Percentiles rank a stretch among this genome's conserved stretches.
These are phyloP conservation scores for Trichonephila inaurata DNA, from an alignment of 1,140 invertebrate genomes.

Conservation along the genomic window DNA sequence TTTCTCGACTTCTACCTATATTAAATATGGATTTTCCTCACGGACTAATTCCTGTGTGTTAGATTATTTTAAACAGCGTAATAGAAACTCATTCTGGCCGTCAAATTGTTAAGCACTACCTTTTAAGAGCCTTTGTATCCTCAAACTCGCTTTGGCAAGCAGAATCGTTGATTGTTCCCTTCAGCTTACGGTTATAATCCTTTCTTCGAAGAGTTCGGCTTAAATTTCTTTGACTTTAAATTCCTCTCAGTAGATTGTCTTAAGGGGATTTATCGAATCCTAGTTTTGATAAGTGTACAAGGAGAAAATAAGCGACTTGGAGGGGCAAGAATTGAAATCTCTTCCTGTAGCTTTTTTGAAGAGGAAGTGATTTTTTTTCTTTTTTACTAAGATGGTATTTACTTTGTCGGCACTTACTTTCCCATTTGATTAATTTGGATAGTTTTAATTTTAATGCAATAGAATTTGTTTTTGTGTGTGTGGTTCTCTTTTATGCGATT, in stretches of 20 bases:
- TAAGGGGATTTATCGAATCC: background rate
- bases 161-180: background rate
- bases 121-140: background rate
- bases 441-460: too few species aligned
- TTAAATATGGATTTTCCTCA: too few species aligned
- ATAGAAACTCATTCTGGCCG: background rate
- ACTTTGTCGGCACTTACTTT: background rate
- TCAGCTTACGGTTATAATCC: slow-evolving; percentile 6
- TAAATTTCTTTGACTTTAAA: background rate
- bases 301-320: background rate
- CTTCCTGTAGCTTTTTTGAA: background rate
- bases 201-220: background rate
- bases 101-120: background rate
- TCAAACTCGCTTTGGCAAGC: background rate
- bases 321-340: background rate
- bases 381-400: background rate
- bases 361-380: background rate
- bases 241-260: background rate
- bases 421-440: too few species aligned
- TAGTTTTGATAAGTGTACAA: background rate
- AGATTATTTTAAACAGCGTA: background rate
- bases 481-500: too few species aligned
- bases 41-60: background rate
- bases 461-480: too few species aligned
- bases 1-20: too few species aligned